These are phyloP conservation scores for Plemyria rubiginata DNA, from an alignment of 2,888 invertebrate genomes.

Conservation along the genomic window DNA sequence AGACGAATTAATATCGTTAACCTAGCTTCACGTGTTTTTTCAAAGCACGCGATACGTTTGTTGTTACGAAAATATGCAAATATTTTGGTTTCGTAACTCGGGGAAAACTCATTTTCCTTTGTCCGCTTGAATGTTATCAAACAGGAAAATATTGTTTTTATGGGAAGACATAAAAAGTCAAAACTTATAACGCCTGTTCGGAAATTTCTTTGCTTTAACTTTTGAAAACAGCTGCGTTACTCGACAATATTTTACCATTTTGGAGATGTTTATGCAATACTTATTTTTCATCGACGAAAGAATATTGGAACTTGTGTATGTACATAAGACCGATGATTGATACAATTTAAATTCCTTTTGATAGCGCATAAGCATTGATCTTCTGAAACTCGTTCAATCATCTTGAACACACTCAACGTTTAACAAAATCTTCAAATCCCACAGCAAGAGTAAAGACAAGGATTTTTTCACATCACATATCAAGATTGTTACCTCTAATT, in stretches of 20 bases:
- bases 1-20: slow-evolving; percentile 51
- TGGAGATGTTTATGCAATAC: not conserved
- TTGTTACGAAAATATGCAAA: slow-evolving; percentile 22
- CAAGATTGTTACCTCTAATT: slow-evolving; percentile 27
- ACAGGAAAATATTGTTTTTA: slow-evolving; percentile 35
- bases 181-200: slow-evolving; percentile 32
- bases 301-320: not conserved
- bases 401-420: slow-evolving; percentile 67
- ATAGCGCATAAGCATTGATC: slow-evolving; percentile 28
- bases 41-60: slow-evolving; percentile 8
- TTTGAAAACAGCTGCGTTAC: slow-evolving; percentile 10
- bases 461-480: slow-evolving; percentile 57
- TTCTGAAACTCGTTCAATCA: slow-evolving; percentile 56
- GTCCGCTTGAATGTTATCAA: slow-evolving; percentile 29
- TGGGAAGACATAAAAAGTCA: slow-evolving; percentile 37
- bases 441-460: slow-evolving; percentile 74
- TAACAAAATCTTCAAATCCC: slow-evolving; percentile 75
- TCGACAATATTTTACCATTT: not conserved
- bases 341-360: slow-evolving; percentile 18
- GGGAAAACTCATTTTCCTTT: slow-evolving; percentile 34
- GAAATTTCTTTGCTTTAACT: slow-evolving; percentile 27
- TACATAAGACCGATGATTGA: slow-evolving; percentile 8
- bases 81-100: slow-evolving; percentile 29
- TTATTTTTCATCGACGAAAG: not conserved
- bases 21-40: slow-evolving; percentile 39